A percentile compares a stretch with the other conserved stretches of the same genome.
Evolutionary conservation across 2,113 vertebrate species (phyloP).

Genomic region (Crypturellus undulatus): DNA sequence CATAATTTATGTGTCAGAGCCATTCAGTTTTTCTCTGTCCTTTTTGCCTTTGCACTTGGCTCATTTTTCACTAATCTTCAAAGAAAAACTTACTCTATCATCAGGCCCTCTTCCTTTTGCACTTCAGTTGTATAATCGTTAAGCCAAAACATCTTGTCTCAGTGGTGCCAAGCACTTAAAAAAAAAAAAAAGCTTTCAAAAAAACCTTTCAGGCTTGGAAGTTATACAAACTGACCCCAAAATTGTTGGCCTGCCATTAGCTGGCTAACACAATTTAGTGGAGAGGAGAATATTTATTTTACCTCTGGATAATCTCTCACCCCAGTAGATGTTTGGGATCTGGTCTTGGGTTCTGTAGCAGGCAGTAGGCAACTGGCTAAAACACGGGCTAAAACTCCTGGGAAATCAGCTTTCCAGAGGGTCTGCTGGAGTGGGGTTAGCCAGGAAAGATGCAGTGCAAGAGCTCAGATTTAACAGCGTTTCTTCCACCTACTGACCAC

Average conservation of each 20-base stretch:
- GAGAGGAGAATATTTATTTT: background rate
- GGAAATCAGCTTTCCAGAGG: background rate
- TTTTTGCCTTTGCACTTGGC: background rate
- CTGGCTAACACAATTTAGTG: fast-evolving
- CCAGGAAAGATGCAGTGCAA: background rate
- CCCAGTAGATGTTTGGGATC: background rate
- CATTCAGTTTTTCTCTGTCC: background rate
- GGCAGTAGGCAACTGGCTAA: background rate
- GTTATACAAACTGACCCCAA: background rate
- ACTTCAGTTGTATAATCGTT: constrained; percentile 11
- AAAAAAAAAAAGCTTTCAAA: background rate
- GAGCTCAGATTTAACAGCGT: background rate
- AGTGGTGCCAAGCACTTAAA: background rate
- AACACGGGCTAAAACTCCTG: background rate
- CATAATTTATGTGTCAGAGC: background rate
- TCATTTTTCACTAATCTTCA: constrained; percentile 32
- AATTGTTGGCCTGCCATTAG: background rate
- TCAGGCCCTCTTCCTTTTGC: constrained; percentile 6
- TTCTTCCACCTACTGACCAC: background rate
- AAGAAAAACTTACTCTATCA: constrained; percentile 21
- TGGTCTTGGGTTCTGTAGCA: background rate
- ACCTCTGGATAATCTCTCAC: background rate
- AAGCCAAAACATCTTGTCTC: constrained; percentile 37
- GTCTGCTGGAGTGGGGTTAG: background rate
- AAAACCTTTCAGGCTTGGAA: background rate